Evolutionary conservation across 2,797 vertebrate genomes (phyloP).

Genomic region (Naso thynnoides): DNA sequence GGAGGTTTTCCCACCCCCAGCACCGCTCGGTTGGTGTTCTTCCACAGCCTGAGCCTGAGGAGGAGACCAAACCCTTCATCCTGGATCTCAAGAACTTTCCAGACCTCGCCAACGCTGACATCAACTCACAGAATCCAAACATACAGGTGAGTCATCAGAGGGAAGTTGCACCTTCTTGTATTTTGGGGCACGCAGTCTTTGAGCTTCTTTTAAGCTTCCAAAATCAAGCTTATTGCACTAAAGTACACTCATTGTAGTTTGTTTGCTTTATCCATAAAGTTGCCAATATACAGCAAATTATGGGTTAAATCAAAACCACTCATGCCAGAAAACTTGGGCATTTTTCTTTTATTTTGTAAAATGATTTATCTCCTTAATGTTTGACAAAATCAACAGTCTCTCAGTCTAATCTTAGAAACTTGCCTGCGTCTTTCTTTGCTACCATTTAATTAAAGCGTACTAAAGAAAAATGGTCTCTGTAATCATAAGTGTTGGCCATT

Average conservation of each 20-base stretch:
- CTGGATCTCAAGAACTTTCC: conserved; percentile 92
- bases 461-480: conserved; percentile 19
- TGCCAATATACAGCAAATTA: not conserved
- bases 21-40: conserved; percentile 76
- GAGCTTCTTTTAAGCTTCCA: not conserved
- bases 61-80: conserved; percentile 87
- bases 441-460: conserved; percentile 34
- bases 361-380: conserved; percentile 16
- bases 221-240: not conserved
- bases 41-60: conserved; percentile 71
- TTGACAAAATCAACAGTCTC: conserved; percentile 13
- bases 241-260: not conserved
- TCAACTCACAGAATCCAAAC: conserved; percentile 91
- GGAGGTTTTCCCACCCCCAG: conserved; percentile 80
- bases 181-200: not conserved
- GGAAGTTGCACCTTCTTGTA: not conserved
- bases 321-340: not conserved
- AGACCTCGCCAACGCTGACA: conserved; percentile 87
- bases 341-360: conserved; percentile 14
- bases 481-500: conserved; percentile 37
- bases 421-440: not conserved
- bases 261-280: not conserved
- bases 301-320: conserved; percentile 24
- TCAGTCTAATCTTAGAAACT: conserved; percentile 9
- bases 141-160: conserved; percentile 87